Percentiles rank a stretch among this genome's conserved stretches.
Conservation (phyloP, 2,113 vertebrate species). For the Gasterosteus aculeatus region DNA sequence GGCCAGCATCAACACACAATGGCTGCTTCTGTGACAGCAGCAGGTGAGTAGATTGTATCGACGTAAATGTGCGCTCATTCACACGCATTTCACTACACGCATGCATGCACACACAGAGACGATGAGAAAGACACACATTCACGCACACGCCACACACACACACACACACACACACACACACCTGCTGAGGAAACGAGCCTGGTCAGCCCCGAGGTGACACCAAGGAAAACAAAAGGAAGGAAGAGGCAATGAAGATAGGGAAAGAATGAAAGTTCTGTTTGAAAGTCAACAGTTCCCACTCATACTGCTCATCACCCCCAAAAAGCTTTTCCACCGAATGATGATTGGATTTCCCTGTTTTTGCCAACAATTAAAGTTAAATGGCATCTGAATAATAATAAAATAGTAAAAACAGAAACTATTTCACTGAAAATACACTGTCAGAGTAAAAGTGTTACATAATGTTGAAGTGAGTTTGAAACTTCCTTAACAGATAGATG, state of each 20-base stretch:
- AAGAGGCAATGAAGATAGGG: slow-evolving; percentile 37
- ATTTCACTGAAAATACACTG: not conserved
- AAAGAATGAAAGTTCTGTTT: not conserved
- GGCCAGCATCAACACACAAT: slow-evolving; percentile 97
- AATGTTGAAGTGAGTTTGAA: not conserved
- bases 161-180: slow-evolving; percentile 55
- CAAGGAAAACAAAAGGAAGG: slow-evolving; percentile 45
- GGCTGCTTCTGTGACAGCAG: slow-evolving; percentile 90
- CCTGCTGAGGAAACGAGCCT: slow-evolving; percentile 94
- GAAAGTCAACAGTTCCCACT: not conserved
- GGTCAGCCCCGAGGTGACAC: slow-evolving; percentile 74
- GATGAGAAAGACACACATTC: slow-evolving; percentile 5
- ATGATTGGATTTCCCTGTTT: not conserved
- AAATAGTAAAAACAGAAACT: not conserved
- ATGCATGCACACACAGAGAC: slow-evolving; percentile 44
- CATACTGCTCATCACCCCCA: not conserved
- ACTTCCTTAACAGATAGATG: not conserved
- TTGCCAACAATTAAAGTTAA: not conserved
- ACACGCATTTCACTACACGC: slow-evolving; percentile 44
- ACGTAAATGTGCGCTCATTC: slow-evolving; percentile 85
- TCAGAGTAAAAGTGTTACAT: not conserved
- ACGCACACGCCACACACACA: slow-evolving; percentile 57
- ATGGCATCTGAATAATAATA: not conserved
- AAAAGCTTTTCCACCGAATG: not conserved
- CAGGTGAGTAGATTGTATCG: slow-evolving; percentile 97